Evolutionary conservation across 2,888 invertebrate genomes (phyloP).

Genomic region (Sesia apiformis): DNA sequence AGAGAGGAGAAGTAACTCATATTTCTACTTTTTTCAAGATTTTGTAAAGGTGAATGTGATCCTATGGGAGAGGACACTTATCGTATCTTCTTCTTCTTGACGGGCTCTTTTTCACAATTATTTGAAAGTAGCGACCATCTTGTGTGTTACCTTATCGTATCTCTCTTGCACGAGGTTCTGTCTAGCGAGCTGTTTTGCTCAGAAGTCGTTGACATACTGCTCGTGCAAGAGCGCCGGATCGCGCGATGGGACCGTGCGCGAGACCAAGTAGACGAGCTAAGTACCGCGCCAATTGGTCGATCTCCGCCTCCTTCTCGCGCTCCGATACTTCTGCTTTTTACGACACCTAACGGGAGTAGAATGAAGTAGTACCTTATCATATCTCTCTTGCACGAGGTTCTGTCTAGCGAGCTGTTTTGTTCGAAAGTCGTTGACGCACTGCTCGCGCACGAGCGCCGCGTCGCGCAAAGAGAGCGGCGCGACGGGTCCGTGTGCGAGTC

Average conservation of each 20-base stretch:
- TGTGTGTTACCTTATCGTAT: conserved; percentile 74
- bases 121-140: too few species aligned
- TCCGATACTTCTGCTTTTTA: conserved; percentile 66
- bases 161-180: conserved; percentile 78
- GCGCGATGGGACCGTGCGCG: conserved; percentile 43
- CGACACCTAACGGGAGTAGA: too few species aligned
- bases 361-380: conserved; percentile 80
- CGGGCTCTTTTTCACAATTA: too few species aligned
- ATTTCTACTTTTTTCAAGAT: too few species aligned
- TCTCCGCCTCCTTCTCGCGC: conserved; percentile 76
- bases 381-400: conserved; percentile 77
- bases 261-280: conserved; percentile 74
- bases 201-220: conserved; percentile 80
- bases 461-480: conserved; percentile 56
- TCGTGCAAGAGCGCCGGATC: conserved; percentile 67
- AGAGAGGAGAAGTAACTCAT: too few species aligned
- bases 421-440: conserved; percentile 81
- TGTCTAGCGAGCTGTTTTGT: conserved; percentile 76
- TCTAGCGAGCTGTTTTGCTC: conserved; percentile 74
- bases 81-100: too few species aligned
- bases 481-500: conserved; percentile 50
- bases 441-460: conserved; percentile 63
- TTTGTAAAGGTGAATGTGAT: too few species aligned
- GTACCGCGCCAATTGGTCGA: conserved; percentile 79
- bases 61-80: too few species aligned